Evolutionary conservation across 2,113 vertebrate species (phyloP).

Genomic region (Dipodomys stephensi): DNA sequence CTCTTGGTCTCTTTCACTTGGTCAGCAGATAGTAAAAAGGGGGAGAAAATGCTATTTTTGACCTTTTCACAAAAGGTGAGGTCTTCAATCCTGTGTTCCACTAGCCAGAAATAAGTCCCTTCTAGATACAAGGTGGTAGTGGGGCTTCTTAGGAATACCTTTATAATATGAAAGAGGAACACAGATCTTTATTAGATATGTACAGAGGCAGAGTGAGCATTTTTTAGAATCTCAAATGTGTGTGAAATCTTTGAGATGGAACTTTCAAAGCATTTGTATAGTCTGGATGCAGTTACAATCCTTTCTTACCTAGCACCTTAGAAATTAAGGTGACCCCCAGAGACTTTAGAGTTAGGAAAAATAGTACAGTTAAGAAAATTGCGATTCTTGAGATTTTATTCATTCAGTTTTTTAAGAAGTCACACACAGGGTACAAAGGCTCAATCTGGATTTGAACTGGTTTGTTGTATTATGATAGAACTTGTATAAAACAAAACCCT

Average conservation of each 20-base stretch:
- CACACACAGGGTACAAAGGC: not conserved
- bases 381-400: not conserved
- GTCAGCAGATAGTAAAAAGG: not conserved
- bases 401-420: not conserved
- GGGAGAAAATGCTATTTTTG: not conserved
- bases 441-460: slow-evolving; percentile 30
- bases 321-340: slow-evolving; percentile 4
- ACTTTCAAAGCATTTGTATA: not conserved
- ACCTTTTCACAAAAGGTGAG: not conserved
- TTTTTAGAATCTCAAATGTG: not conserved
- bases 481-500: slow-evolving; percentile 11
- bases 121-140: not conserved
- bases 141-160: not conserved
- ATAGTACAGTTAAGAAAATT: slow-evolving; percentile 8
- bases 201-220: not conserved
- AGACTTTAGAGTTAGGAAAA: slow-evolving; percentile 18
- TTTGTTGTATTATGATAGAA: slow-evolving; percentile 37
- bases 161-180: not conserved
- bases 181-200: not conserved
- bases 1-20: slow-evolving; percentile 1
- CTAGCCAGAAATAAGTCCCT: not conserved
- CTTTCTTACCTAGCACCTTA: not conserved
- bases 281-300: not conserved
- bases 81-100: not conserved
- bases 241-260: not conserved